Evolutionary conservation across 2,113 vertebrate species (phyloP).

Genomic region (Paradoxurus hermaphroditus): DNA sequence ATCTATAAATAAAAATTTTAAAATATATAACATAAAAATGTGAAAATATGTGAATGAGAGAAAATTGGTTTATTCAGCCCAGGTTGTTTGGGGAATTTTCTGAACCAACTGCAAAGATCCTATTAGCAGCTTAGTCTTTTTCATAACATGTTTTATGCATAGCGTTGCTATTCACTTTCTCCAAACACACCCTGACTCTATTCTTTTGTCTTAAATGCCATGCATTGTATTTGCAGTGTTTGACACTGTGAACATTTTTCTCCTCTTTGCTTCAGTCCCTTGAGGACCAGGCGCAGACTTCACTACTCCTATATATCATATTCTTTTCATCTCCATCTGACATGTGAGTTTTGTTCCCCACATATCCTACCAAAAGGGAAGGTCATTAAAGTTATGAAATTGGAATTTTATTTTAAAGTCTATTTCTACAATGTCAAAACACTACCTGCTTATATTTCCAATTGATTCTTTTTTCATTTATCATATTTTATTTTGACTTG

Average conservation of each 20-base stretch:
- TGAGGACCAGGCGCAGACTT: background rate
- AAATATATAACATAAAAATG: background rate
- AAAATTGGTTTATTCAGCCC: background rate
- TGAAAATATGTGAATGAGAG: background rate
- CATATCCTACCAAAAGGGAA: background rate
- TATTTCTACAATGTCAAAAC: background rate
- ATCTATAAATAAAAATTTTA: background rate
- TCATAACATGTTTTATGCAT: background rate
- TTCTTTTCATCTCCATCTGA: background rate
- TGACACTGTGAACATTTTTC: background rate
- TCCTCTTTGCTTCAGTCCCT: background rate
- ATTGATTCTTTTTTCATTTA: background rate
- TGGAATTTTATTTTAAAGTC: background rate
- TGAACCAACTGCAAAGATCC: background rate
- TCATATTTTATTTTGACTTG: conserved; percentile 11
- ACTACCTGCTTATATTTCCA: background rate
- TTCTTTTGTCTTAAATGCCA: background rate
- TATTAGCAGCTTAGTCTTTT: background rate
- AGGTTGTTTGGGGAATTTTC: background rate
- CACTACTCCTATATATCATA: background rate
- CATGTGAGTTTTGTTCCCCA: background rate
- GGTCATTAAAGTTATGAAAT: background rate
- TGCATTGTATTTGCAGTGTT: background rate
- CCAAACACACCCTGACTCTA: background rate
- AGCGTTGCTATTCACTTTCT: background rate